Evolutionary conservation across 1,140 invertebrate species (phyloP), one percentile per base, ranked within the genome.

Genomic region (Leptopilina clavipes): DNA sequence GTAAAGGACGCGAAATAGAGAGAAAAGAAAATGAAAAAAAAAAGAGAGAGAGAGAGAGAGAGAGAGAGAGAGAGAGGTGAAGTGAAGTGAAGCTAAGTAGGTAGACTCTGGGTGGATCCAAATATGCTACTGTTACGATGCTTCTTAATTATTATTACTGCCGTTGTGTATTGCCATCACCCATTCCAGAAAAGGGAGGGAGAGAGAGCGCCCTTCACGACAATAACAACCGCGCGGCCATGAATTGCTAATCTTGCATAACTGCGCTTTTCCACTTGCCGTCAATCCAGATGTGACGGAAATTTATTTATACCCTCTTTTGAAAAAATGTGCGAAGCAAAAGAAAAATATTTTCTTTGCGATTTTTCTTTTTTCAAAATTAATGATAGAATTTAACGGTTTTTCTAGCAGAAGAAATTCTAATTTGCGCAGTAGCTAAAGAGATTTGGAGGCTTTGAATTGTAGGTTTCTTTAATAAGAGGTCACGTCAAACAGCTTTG

Each of bases 111-210:
- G 74, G 77, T 81, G 73, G 79, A 75, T 79, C 83, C 83, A 83
- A 89, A 88, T 89, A 86, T 87, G 84, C 84, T 71, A 71, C 82
- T 80, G 85, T 89, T 89, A 87, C 87, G 85, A 89, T 90, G 86
- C 89, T 89, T 89, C 88, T 90, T 90, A 90, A 90, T 90, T 90
- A 90, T 90, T 89, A 88, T 89, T 89, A 89, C 90, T 90, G 84
- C 88, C 84, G 78, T 82, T 83, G 84, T 87, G 84, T 86, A 84
- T 85, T 86, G 84, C 83, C 82, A 76, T n/a, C n/a, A n/a, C 1
- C 45, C 74, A 72, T 37, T 84, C 79, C 87, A 84, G n/a, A 88
- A 31, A 5, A 31, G 25, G 25, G 25, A 31, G 25, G 5, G 84
- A 83, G 45, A 77, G 74, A 72, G 76, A 72, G 76, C 80, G 81